These are phyloP conservation scores for Melieria omissa DNA, from an alignment of 2,888 invertebrate species.

Conservation along the genomic window DNA sequence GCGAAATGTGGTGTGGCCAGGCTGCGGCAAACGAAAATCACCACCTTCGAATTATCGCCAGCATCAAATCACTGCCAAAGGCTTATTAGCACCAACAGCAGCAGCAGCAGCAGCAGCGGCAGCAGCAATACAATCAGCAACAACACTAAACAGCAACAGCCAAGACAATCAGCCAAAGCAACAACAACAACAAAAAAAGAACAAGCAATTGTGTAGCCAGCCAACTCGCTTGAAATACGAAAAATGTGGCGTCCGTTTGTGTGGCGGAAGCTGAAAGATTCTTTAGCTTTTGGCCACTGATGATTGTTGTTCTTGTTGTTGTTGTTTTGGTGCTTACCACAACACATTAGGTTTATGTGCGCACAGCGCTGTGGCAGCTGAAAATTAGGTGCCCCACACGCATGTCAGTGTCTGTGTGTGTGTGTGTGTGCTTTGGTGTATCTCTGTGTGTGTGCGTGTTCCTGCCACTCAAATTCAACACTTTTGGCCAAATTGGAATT, in stretches of 20 bases:
- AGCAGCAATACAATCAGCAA: conserved; percentile 26
- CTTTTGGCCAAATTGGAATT: conserved; percentile 10
- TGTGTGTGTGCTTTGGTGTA: neutral
- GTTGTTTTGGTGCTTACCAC: no score
- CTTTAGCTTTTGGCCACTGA: no score
- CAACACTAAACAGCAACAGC: neutral
- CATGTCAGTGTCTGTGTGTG: neutral
- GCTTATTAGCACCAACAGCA: conserved; percentile 31
- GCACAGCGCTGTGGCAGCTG: neutral
- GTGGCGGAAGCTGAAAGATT: no score
- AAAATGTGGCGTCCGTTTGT: no score
- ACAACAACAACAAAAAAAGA: no score
- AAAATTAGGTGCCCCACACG: neutral
- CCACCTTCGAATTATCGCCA: conserved; percentile 41
- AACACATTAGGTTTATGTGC: no score
- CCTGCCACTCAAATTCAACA: conserved; percentile 5
- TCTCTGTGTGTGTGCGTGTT: neutral
- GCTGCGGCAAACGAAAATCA: conserved; percentile 35
- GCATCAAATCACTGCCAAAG: conserved; percentile 39
- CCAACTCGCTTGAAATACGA: no score
- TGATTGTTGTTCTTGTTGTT: no score
- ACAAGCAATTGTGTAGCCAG: no score
- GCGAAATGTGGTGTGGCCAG: conserved; percentile 1
- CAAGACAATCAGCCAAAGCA: no score
- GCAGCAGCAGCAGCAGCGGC: conserved; percentile 19